Evolutionary conservation across 2,888 invertebrate genomes (phyloP), one percentile per base, ranked within the genome.

Genomic region (Neuroscelio doddi): DNA sequence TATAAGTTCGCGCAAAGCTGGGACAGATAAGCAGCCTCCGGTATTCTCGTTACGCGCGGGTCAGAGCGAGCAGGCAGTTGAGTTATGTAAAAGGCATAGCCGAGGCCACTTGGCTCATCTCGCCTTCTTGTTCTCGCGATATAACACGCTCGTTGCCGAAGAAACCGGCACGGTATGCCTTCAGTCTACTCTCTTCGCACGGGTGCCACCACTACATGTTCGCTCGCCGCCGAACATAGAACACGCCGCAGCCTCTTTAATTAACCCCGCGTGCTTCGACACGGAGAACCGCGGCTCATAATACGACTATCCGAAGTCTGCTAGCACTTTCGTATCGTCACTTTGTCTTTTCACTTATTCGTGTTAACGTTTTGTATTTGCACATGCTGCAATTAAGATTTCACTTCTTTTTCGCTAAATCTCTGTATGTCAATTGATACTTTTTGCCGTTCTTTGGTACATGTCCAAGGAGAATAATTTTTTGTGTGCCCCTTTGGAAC

Each of bases 241-340:
- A 44, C 55, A 47, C 39, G 72, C 63, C 67, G 71, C 72, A 72
- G 74, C 70, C 72, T 73, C 76, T 79, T 80, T 80, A 81, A 81
- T 80, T 81, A 80, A 80, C 71, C 75, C 67, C 69, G 67, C 72
- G 73, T 76, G 72, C 73, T 68, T 64, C 62, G 66, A 53, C 67
- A 57, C 59, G 59, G 73, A 68, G 69, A 73, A 72, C 51, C 68
- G 50, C 68, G 57, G 64, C 69, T 73, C 71, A 64, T 70, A 69
- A 73, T 68, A 58, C 57, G 57, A 26, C 56, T 42, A 59, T 64
- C 59, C 53, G 56, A 62, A 36, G 66, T 64, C 69, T 68, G 70
- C 69, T 61, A 55, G 51, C 64, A 58, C 56, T 57, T 56, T 62
- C 68, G 50, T 45, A 62, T 42, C 52, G 62, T 64, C 68, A 53